phyloP scores from a whole-genome alignment of 2,113 vertebrate genomes.

The Upupa epops region DNA sequence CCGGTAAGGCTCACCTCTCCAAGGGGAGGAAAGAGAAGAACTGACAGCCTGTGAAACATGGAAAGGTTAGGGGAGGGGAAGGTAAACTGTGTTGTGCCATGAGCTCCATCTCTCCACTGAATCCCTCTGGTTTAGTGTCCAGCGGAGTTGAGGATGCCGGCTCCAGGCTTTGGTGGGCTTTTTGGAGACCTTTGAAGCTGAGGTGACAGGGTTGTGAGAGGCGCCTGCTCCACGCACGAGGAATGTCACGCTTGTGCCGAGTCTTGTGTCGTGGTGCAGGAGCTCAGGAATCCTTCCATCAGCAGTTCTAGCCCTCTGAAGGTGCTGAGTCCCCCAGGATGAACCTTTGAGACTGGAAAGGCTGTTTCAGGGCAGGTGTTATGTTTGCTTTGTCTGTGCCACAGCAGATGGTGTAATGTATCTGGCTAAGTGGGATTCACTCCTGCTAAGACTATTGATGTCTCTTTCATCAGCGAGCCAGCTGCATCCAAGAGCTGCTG shows the following conservation, averaged over 20 bases:
- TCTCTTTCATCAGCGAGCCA: background rate
- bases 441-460: background rate
- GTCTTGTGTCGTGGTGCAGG: background rate
- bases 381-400: background rate
- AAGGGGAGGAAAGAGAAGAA: background rate
- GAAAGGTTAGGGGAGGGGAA: background rate
- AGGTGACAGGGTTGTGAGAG: too few species aligned
- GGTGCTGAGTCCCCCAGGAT: background rate
- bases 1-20: background rate
- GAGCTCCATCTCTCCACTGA: conserved; percentile 1
- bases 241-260: background rate
- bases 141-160: background rate
- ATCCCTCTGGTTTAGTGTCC: background rate
- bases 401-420: background rate
- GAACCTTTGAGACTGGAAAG: conserved; percentile 8
- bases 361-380: conserved; percentile 6
- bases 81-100: background rate
- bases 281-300: background rate
- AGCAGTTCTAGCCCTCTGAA: background rate
- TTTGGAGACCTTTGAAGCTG: conserved; percentile 9
- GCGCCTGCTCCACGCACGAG: too few species aligned
- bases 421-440: conserved; percentile 1
- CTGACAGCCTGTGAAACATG: background rate
- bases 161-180: background rate
- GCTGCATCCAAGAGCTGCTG: background rate